Conservation (phyloP, 2,113 vertebrate species). For the Sciurus niger region DNA sequence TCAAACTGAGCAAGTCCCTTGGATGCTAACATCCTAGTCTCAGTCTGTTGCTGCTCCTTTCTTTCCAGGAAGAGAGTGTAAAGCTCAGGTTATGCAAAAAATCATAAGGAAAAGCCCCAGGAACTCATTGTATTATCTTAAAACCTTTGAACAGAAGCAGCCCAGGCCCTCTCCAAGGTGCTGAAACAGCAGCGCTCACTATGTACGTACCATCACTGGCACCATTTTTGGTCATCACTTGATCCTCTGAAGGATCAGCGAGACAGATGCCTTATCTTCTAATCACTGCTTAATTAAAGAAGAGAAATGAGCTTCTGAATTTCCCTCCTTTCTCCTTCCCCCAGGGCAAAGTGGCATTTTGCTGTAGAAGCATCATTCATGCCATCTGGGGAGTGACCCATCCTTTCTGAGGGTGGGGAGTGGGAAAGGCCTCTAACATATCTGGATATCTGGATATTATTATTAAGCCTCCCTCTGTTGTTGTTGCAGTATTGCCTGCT, state of each 20-base stretch:
- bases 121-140: neutral
- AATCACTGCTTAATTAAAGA: neutral
- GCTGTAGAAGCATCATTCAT: neutral
- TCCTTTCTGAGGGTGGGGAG: neutral
- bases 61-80: neutral
- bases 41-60: neutral
- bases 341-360: neutral
- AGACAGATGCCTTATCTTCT: neutral
- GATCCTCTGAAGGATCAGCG: neutral
- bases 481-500: neutral
- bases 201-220: neutral
- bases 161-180: slow-evolving; percentile 56
- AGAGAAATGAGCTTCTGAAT: neutral
- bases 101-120: neutral
- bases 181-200: neutral
- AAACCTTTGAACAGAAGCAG: neutral
- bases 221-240: neutral
- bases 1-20: neutral
- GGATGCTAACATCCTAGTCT: neutral
- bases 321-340: neutral
- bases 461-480: neutral
- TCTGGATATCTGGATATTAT: neutral
- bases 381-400: neutral
- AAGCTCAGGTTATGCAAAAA: neutral
- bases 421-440: neutral